Percentiles rank a stretch among this genome's conserved stretches.
Evolutionary conservation across 2,797 vertebrate species (phyloP).

Genomic region (Lates japonicus): DNA sequence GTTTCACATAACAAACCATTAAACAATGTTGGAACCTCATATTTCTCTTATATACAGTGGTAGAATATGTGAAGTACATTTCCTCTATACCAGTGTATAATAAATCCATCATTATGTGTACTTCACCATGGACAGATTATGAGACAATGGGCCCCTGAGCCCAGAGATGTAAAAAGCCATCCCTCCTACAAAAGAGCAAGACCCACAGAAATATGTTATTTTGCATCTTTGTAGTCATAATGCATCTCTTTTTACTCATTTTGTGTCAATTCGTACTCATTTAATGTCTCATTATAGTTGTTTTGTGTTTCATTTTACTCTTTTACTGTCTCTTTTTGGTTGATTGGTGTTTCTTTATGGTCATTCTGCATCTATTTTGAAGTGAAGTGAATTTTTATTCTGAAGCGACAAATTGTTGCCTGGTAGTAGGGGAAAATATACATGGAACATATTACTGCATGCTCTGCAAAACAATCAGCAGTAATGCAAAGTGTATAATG

Average conservation of each 20-base stretch:
- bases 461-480: not conserved
- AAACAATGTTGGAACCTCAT: too few relatives aligned
- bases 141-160: not conserved
- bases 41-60: too few relatives aligned
- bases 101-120: not conserved
- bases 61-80: too few relatives aligned
- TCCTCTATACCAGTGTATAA: too few relatives aligned
- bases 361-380: not conserved
- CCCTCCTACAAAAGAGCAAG: too few relatives aligned
- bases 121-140: not conserved
- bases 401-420: not conserved
- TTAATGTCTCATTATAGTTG: too few relatives aligned
- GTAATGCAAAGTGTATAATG: not conserved
- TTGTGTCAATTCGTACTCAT: not conserved
- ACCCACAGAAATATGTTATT: too few relatives aligned
- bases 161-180: not conserved
- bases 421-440: not conserved
- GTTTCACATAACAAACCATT: too few relatives aligned
- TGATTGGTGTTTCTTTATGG: not conserved
- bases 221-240: too few relatives aligned
- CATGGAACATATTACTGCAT: too few relatives aligned
- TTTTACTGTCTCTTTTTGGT: not conserved
- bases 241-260: not conserved
- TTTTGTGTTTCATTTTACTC: not conserved
- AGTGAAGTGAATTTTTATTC: not conserved